These are phyloP conservation scores for Zoanthus sansibaricus DNA, from an alignment of 92 coral and sea anemone genomes.

Conservation along the genomic window DNA sequence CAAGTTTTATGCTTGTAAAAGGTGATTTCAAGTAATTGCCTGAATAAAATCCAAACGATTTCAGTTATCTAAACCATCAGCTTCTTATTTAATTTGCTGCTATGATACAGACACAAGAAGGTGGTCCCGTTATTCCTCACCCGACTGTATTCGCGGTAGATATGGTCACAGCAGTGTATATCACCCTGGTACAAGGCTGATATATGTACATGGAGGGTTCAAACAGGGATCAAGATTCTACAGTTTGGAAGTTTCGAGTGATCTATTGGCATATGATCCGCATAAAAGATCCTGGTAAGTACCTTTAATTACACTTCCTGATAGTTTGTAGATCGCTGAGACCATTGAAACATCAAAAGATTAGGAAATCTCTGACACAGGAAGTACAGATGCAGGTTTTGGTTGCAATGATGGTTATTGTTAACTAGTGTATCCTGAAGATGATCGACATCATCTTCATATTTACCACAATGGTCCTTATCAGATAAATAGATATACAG, in stretches of 20 bases:
- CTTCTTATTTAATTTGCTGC: too few relatives aligned
- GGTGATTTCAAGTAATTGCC: too few relatives aligned
- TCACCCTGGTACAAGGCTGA: conserved; percentile 64
- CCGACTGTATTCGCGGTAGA: conserved; percentile 56
- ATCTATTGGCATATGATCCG: conserved; percentile 74
- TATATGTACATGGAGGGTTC: conserved; percentile 88
- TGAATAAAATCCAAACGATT: too few relatives aligned
- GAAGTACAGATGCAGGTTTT: neutral
- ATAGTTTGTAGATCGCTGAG: neutral
- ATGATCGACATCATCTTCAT: neutral
- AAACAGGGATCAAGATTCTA: neutral
- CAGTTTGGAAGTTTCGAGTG: conserved; percentile 47
- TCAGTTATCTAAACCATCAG: too few relatives aligned
- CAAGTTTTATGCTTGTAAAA: too few relatives aligned
- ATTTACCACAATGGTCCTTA: neutral
- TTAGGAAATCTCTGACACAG: neutral
- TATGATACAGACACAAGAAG: conserved; percentile 9
- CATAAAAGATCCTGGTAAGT: conserved; percentile 74
- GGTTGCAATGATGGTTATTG: neutral
- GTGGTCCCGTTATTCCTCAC: conserved; percentile 20
- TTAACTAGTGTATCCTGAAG: neutral
- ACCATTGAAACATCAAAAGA: neutral
- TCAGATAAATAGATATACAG: neutral
- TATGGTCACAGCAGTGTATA: conserved; percentile 94
- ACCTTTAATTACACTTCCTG: neutral